Conservation (phyloP, 2,113 vertebrate genomes). For the Dunckerocampus dactyliophorus region DNA sequence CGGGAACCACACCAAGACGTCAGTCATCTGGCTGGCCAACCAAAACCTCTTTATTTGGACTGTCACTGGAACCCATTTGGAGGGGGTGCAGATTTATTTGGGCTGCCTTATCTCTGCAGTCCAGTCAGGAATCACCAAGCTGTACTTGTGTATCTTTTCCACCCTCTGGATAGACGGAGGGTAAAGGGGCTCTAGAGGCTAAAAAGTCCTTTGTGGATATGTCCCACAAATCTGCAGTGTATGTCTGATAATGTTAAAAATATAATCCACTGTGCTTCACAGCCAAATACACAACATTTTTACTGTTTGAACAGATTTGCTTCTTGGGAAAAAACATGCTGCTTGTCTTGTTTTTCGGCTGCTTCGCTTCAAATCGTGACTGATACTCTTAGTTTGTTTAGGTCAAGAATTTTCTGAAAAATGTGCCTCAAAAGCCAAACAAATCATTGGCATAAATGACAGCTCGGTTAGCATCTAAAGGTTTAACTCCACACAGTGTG, state of each 20-base stretch:
- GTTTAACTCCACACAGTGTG: too few species aligned
- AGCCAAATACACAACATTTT: constrained; percentile 32
- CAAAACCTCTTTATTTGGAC: constrained; percentile 72
- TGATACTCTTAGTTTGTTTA: neutral
- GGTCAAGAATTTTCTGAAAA: neutral
- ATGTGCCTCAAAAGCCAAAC: too few species aligned
- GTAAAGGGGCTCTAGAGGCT: constrained; percentile 46
- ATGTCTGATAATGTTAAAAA: constrained; percentile 41
- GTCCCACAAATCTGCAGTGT: constrained; percentile 42
- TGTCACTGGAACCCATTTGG: constrained; percentile 76
- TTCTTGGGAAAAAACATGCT: neutral
- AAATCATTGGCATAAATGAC: too few species aligned
- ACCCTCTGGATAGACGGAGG: constrained; percentile 42
- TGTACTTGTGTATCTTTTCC: constrained; percentile 70
- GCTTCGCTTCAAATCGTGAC: constrained; percentile 8
- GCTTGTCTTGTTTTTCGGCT: constrained; percentile 2
- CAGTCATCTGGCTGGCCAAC: constrained; percentile 71
- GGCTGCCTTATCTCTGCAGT: constrained; percentile 72
- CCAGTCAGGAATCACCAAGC: constrained; percentile 76
- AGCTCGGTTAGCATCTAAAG: too few species aligned
- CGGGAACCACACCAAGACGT: constrained; percentile 63
- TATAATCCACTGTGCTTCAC: constrained; percentile 20
- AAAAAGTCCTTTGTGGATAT: constrained; percentile 54
- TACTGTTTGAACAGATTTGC: constrained; percentile 25
- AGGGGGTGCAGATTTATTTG: constrained; percentile 72